Conservation (phyloP, 2,113 vertebrate species). For the Microcebus tavaratra region DNA sequence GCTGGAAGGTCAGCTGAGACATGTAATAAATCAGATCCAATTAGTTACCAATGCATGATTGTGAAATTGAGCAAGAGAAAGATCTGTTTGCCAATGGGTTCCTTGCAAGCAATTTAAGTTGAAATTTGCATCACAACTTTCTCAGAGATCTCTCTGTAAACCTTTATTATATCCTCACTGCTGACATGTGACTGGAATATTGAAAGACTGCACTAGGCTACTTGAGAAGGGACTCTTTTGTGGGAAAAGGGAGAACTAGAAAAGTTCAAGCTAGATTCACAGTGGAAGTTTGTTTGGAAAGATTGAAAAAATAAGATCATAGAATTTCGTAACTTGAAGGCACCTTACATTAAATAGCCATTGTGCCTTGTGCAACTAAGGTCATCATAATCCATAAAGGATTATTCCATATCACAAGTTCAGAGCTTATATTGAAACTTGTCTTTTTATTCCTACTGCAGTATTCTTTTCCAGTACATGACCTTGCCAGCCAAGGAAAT, state of each 20-base stretch:
- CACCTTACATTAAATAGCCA: not conserved
- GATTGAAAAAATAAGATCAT: not conserved
- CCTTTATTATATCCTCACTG: not conserved
- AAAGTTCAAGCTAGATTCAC: not conserved
- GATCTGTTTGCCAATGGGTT: conserved; percentile 11
- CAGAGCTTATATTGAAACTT: not conserved
- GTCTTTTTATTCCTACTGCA: conserved; percentile 22
- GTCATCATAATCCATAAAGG: not conserved
- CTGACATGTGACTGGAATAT: not conserved
- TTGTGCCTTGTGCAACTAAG: not conserved
- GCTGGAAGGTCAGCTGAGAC: conserved; percentile 20
- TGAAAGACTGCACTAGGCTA: not conserved
- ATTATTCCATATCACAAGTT: not conserved
- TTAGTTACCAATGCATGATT: conserved; percentile 12
- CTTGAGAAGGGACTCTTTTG: not conserved
- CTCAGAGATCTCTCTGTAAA: not conserved
- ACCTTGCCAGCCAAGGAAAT: not conserved
- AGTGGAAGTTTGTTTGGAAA: not conserved
- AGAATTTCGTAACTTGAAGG: not conserved
- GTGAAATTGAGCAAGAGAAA: not conserved
- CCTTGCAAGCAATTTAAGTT: not conserved
- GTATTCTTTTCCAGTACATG: not conserved
- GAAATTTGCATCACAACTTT: not conserved
- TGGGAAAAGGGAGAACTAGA: not conserved
- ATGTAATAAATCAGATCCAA: not conserved